These are phyloP conservation scores for Cryptocephalus primarius DNA, from an alignment of 2,888 invertebrate species.

Conservation along the genomic window DNA sequence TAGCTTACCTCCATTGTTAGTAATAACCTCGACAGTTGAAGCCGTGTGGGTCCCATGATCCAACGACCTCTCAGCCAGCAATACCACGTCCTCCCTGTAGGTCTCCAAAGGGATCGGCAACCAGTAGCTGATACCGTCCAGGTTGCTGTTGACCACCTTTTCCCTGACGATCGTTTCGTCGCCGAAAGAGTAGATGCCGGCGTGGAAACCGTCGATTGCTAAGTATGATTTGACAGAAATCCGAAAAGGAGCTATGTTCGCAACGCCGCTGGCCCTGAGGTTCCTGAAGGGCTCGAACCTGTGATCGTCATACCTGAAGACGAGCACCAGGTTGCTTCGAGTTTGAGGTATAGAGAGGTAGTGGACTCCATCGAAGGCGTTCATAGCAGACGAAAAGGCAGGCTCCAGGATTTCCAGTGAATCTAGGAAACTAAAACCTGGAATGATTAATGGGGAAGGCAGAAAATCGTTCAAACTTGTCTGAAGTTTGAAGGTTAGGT, in stretches of 20 bases:
- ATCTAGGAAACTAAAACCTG: constrained; percentile 19
- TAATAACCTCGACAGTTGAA: constrained; percentile 25
- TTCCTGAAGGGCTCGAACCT: constrained; percentile 22
- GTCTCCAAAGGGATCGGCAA: constrained; percentile 32
- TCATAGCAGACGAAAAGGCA: constrained; percentile 23
- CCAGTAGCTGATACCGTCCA: constrained; percentile 28
- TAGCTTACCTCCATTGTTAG: constrained; percentile 25
- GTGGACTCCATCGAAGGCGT: constrained; percentile 15
- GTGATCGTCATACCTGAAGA: constrained; percentile 23
- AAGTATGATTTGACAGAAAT: constrained; percentile 31
- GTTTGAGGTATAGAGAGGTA: constrained; percentile 30
- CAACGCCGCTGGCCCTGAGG: constrained; percentile 21
- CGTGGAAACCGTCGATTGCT: constrained; percentile 28
- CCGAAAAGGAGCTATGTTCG: constrained; percentile 27
- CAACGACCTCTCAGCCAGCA: constrained; percentile 33
- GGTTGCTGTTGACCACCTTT: constrained; percentile 21
- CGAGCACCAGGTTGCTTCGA: constrained; percentile 14
- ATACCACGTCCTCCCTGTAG: constrained; percentile 37
- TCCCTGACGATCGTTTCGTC: constrained; percentile 19
- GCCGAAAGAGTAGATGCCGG: constrained; percentile 28
- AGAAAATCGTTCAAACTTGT: too few relatives aligned
- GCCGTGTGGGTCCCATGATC: constrained; percentile 26
- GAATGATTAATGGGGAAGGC: not conserved
- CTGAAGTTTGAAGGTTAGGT: too few relatives aligned
- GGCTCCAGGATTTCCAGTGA: constrained; percentile 20